Evolutionary conservation across 2,888 invertebrate species (phyloP).

Genomic region (Mechanitis mazaeus): DNA sequence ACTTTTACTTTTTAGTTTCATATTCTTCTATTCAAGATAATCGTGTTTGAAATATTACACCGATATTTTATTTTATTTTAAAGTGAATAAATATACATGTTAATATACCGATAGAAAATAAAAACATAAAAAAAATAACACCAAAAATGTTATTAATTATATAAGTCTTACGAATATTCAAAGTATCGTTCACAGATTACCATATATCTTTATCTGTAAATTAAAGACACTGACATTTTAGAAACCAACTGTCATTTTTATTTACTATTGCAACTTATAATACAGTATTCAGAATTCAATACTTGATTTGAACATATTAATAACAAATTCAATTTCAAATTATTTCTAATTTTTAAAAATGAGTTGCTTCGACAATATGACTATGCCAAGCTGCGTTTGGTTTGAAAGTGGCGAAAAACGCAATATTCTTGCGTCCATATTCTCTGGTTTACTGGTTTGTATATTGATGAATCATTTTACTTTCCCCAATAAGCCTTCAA

Average conservation of each 20-base stretch:
- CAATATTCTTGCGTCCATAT: conserved; percentile 90
- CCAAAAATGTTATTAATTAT: too few relatives aligned
- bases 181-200: too few relatives aligned
- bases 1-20: too few relatives aligned
- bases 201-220: not conserved
- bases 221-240: conserved; percentile 11
- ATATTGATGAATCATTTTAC: conserved; percentile 48
- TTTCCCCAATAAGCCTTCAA: conserved; percentile 11
- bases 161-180: too few relatives aligned
- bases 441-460: conserved; percentile 91
- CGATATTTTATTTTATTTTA: too few relatives aligned
- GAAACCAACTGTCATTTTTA: conserved; percentile 10
- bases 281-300: conserved; percentile 4
- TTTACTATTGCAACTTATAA: conserved; percentile 10
- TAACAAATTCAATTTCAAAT: not conserved
- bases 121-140: too few relatives aligned
- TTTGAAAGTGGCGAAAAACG: conserved; percentile 90
- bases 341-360: conserved; percentile 43
- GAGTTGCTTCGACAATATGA: conserved; percentile 85
- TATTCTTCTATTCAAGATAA: too few relatives aligned
- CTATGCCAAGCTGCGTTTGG: conserved; percentile 86
- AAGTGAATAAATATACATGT: too few relatives aligned
- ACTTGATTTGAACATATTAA: too few relatives aligned
- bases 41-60: too few relatives aligned
- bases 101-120: too few relatives aligned